Conservation (phyloP, 2,113 vertebrate species). For the Poeciliopsis prolifica region DNA sequence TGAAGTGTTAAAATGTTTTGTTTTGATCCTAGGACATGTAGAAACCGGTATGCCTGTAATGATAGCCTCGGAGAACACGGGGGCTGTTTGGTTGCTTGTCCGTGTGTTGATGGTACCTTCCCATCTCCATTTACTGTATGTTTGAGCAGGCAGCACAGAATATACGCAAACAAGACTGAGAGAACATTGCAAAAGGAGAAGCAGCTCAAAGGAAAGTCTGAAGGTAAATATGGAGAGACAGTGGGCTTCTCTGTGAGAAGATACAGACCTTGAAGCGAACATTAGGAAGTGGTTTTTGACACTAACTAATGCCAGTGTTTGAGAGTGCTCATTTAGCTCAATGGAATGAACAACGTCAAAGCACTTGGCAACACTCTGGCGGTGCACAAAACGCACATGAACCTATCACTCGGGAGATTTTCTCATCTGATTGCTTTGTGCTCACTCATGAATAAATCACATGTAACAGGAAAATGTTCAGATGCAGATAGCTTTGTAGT, state of each 20-base stretch:
- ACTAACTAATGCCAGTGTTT: conserved; percentile 31
- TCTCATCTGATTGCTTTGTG: conserved; percentile 70
- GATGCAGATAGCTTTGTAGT: conserved; percentile 51
- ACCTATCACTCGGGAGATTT: conserved; percentile 60
- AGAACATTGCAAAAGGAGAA: conserved; percentile 14
- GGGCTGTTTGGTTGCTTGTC: conserved; percentile 32
- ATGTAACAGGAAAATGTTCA: conserved; percentile 56
- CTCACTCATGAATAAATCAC: conserved; percentile 72
- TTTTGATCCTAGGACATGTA: conserved; percentile 56
- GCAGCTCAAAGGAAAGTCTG: conserved; percentile 14
- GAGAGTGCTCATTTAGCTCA: conserved; percentile 42
- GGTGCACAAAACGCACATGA: conserved; percentile 58
- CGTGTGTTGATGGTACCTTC: neutral
- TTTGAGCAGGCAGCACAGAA: conserved; percentile 52
- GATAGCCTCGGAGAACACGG: conserved; percentile 48
- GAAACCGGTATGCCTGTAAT: conserved; percentile 47
- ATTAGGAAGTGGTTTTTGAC: conserved; percentile 32
- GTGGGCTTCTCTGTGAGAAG: conserved; percentile 28
- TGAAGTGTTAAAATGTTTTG: conserved; percentile 36
- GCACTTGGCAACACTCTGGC: conserved; percentile 41
- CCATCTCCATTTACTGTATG: conserved; percentile 4
- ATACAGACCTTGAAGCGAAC: conserved; percentile 37
- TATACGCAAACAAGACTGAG: conserved; percentile 38
- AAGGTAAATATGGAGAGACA: conserved; percentile 40
- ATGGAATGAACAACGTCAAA: conserved; percentile 44